Conservation (phyloP, 2,113 vertebrate species). For the Chamaea fasciata region DNA sequence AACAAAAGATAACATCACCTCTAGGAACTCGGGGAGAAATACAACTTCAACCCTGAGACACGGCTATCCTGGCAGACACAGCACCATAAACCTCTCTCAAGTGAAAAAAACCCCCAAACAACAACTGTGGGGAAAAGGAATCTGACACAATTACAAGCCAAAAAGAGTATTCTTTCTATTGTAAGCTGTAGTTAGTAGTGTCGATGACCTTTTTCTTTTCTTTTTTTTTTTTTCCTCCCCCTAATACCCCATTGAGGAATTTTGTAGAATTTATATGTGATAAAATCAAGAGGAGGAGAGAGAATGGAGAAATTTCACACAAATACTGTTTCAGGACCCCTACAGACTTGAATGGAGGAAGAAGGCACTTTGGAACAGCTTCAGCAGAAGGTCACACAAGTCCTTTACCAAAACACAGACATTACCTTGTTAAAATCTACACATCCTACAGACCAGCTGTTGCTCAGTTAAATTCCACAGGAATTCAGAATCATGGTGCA, state of each 20-base stretch:
- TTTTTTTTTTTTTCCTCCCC: no score
- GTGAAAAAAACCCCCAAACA: not conserved
- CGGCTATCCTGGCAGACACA: conserved; percentile 68
- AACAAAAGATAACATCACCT: conserved; percentile 82
- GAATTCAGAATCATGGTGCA: not conserved
- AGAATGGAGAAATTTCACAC: not conserved
- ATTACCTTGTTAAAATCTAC: conserved; percentile 21
- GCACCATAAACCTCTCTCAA: conserved; percentile 75
- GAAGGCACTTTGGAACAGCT: not conserved
- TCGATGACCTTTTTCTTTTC: conserved; percentile 40
- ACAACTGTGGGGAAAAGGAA: conserved; percentile 55
- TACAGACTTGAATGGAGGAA: not conserved
- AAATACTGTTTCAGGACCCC: not conserved
- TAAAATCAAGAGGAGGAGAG: not conserved
- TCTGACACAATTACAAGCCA: conserved; percentile 65
- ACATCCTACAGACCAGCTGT: conserved; percentile 44
- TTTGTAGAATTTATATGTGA: not conserved
- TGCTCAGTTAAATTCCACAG: not conserved
- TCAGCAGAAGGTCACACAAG: not conserved
- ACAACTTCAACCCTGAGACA: conserved; percentile 70
- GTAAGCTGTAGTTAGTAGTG: not conserved
- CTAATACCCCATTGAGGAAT: not conserved
- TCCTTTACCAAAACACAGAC: conserved; percentile 19
- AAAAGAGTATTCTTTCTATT: conserved; percentile 51
- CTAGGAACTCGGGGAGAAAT: conserved; percentile 74